Evolutionary conservation across 2,113 vertebrate genomes (phyloP), one percentile per base, ranked within the genome.

Genomic region (Corydoras maculifer): DNA sequence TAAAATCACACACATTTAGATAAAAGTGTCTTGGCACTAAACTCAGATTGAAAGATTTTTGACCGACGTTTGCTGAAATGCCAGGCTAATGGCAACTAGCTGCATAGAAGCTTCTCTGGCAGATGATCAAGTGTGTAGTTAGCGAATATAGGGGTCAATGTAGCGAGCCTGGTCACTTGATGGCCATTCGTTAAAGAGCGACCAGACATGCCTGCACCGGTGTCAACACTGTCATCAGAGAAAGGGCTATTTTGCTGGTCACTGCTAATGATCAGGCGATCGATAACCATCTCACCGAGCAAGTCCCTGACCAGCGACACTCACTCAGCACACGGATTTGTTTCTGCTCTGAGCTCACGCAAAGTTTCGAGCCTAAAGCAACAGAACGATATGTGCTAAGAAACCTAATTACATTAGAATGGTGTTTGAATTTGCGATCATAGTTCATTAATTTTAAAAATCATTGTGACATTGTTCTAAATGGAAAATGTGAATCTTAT

Each of bases 261-360:
- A 61, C 80, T 82, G 76, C 79, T 88, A 87, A 88, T 80, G 82
- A 87, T 83, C 79, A 64, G 15, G 62, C 79, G 58, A 88, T 90
- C 82, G 60, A 77, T 75, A 64, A 68, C 79, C 80, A 81, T 80
- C 30, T 64, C 35, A 55, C 78, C 68, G 76, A 80, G 80, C 78
- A 79, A 84, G 81, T 81, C 54, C 58, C 60, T 62, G 60, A 57
- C n/a, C 13, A 62, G 55, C 55, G 11, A 35, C 5, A 43, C 31
- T 5, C 29, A 30, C 9, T 9, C 14, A 43, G 7, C 12, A 61
- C 12, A 62, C 8, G 5, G 25, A 43, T 43, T 43, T 43, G 35
- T 43, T 43, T 43, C 35, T 43, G 35, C 35, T 43, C 35, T 43
- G 35, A 43, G 35, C 35, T 43, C 35, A 43, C 7, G 35, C 35